Base-by-base conservation (phyloP, 2,113 vertebrate species). In the Phylloscopus trochiloides region DNA sequence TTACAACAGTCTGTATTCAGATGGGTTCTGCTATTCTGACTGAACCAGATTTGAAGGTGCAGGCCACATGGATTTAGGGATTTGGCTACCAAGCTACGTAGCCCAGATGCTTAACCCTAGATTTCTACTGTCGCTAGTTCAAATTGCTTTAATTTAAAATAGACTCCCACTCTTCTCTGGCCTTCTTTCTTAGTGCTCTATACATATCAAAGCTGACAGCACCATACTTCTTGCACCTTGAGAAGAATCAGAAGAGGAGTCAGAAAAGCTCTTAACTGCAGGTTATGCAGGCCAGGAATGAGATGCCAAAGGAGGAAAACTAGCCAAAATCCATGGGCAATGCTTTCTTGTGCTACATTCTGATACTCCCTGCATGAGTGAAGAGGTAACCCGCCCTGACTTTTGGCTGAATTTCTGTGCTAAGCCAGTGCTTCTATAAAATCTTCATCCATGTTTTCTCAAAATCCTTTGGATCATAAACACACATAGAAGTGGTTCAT, bases 331-430 rank as follows among this genome's bases (percentile, higher is more conserved):
- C 40, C 58, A 21, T 22, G n/a, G 31, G 3, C 18, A 36, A 4
- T 26, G 12, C 7, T 71, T 19, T 90, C n/a, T 25, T 3, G 1
- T 66, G 25, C 26, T 54, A 29, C 4, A 7, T 25, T 52, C 14
- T 29, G n/a, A 26, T 45, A 52, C 13, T 34, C 7, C 10, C 54
- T 0, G 1, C 18, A 31, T 19, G 4, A 2, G 2, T 70, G 61
- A 24, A 80, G 42, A 45, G 6, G 9, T 25, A 36, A 52, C 24
- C 8, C 0, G 0, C 12, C 15, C 14, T 54, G 28, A 36, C 3
- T 36, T 34, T 70, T 4, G 2, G 9, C 34, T 43, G 71, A 20
- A 80, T 48, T 76, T 68, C 72, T 80, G 24, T 5, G 6, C 43
- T 63, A 58, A 83, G 62, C 6, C 29, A 50, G 42, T 28, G 17